phyloP scores from a whole-genome alignment of 2,113 vertebrate species.

The Centrocercus urophasianus region DNA sequence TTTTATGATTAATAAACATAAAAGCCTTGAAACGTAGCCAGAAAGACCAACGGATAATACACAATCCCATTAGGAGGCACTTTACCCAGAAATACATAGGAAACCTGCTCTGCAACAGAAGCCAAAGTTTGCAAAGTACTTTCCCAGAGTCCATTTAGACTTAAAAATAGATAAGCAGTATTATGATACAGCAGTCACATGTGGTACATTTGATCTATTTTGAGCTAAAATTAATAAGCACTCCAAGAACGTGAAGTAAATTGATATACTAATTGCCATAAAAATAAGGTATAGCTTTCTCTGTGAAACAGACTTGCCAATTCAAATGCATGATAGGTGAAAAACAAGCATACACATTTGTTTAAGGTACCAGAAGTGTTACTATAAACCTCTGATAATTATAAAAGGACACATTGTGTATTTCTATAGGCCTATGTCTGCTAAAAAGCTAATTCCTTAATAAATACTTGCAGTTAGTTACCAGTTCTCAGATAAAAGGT shows the following conservation, averaged over 20 bases:
- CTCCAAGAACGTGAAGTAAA: conserved; percentile 64
- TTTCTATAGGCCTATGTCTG: background rate
- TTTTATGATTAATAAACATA: background rate
- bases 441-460: background rate
- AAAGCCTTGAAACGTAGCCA: background rate
- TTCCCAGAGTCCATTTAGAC: conserved; percentile 69
- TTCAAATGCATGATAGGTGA: background rate
- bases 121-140: conserved; percentile 64
- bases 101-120: conserved; percentile 19
- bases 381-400: background rate
- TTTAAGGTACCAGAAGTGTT: background rate
- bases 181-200: conserved; percentile 71
- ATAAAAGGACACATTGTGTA: background rate
- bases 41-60: background rate
- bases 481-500: background rate
- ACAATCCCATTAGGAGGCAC: background rate
- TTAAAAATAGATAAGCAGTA: conserved; percentile 70
- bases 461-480: background rate
- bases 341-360: conserved; percentile 2
- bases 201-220: conserved; percentile 64
- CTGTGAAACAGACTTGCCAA: background rate
- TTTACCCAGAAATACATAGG: conserved; percentile 24
- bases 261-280: conserved; percentile 66
- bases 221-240: conserved; percentile 72
- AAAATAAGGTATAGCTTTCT: conserved; percentile 50